Conservation (phyloP, 2,797 vertebrate genomes). For the Pelobates cultripes region DNA sequence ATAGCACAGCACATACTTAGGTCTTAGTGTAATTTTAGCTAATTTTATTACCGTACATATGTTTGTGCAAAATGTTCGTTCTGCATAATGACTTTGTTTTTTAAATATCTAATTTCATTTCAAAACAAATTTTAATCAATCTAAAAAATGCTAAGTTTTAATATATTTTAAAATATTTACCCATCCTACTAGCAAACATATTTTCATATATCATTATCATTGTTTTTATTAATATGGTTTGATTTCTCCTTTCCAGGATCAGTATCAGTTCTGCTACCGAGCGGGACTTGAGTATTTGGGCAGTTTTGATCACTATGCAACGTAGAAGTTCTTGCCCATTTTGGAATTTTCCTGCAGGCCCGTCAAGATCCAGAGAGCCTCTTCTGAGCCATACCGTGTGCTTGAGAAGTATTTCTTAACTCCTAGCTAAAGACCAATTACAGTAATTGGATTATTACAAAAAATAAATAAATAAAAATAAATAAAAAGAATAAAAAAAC, state of each 20-base stretch:
- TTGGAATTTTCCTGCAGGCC: slow-evolving; percentile 85
- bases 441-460: slow-evolving; percentile 85
- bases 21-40: too few species aligned
- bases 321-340: slow-evolving; percentile 85
- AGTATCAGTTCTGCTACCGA: slow-evolving; percentile 99
- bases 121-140: too few species aligned
- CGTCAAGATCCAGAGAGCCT: slow-evolving; percentile 91
- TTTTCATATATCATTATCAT: too few species aligned
- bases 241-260: slow-evolving; percentile 80
- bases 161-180: neutral
- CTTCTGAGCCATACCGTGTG: slow-evolving; percentile 99
- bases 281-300: slow-evolving; percentile 98
- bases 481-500: slow-evolving; percentile 60
- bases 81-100: too few species aligned
- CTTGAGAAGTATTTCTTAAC: slow-evolving; percentile 98
- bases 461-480: neutral
- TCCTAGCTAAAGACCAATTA: slow-evolving; percentile 95
- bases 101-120: too few species aligned
- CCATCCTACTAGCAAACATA: neutral
- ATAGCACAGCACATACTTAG: too few species aligned
- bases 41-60: too few species aligned
- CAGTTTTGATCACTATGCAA: slow-evolving; percentile 99
- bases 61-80: too few species aligned
- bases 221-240: neutral
- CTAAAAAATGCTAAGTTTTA: too few species aligned